Percentiles rank a stretch among this genome's conserved stretches.
Conservation (phyloP, 2,797 vertebrate genomes). For the Mus caroli region DNA sequence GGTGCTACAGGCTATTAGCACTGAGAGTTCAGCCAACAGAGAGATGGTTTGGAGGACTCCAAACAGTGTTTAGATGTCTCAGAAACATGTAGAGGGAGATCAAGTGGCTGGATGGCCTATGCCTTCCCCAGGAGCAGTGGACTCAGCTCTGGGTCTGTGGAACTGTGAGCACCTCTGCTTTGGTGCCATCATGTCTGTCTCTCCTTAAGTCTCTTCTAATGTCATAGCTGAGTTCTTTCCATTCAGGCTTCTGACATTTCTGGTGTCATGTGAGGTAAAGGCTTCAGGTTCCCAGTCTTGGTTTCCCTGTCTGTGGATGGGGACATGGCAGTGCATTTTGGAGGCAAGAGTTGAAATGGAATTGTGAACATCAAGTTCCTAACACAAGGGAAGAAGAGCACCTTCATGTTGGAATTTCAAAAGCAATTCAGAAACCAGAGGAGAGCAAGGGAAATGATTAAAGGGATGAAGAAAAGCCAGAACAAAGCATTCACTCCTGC, state of each 20-base stretch:
- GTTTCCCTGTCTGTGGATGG: conserved; percentile 13
- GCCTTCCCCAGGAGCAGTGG: not conserved
- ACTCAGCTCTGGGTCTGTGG: not conserved
- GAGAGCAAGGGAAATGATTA: conserved; percentile 69
- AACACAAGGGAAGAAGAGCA: not conserved
- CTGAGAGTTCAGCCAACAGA: not conserved
- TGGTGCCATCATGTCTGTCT: not conserved
- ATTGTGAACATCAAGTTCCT: not conserved
- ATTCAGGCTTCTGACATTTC: not conserved
- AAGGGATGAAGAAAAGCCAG: conserved; percentile 31
- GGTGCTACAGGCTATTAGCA: not conserved
- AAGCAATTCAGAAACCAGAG: not conserved
- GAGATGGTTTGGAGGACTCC: not conserved
- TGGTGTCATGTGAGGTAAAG: not conserved
- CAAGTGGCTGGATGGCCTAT: not conserved
- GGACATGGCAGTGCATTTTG: not conserved
- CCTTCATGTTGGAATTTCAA: conserved; percentile 66
- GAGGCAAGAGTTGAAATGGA: conserved; percentile 8
- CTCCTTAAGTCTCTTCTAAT: not conserved
- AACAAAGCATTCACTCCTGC: conserved; percentile 35
- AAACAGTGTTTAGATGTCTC: not conserved
- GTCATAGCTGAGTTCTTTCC: not conserved
- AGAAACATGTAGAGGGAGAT: not conserved
- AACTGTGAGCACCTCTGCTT: not conserved
- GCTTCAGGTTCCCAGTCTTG: not conserved